phyloP scores from a whole-genome alignment of 2,113 vertebrate species.

The Ptilorrhoa leucosticta region DNA sequence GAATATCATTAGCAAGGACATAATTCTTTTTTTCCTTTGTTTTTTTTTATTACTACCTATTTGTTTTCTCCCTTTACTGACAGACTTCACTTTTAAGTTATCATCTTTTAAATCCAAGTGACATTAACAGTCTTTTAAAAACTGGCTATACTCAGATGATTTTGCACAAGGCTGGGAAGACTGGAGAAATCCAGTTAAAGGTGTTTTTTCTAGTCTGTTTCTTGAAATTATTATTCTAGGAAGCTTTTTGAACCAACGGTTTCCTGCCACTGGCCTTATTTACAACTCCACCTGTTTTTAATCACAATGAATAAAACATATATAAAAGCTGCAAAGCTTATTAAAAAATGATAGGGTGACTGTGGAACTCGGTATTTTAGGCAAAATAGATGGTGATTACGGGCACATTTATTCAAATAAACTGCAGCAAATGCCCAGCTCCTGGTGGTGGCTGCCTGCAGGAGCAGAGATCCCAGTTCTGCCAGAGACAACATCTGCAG shows the following conservation, averaged over 20 bases:
- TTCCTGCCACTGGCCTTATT: background rate
- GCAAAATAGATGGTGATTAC: background rate
- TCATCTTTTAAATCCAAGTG: background rate
- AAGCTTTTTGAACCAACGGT: background rate
- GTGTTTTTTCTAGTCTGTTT: background rate
- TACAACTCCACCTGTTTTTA: background rate
- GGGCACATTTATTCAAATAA: background rate
- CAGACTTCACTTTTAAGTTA: conserved; percentile 7
- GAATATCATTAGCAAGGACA: background rate
- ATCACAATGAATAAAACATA: background rate
- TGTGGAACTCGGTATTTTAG: background rate
- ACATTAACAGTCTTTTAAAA: background rate
- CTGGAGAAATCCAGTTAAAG: background rate
- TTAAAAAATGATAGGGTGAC: background rate
- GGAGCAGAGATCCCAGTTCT: background rate
- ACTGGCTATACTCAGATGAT: background rate
- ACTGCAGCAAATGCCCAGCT: background rate
- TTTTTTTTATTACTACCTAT: background rate
- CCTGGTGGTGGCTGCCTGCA: background rate
- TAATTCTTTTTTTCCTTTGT: background rate
- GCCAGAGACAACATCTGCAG: background rate
- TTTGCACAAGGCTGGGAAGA: background rate
- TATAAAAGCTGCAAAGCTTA: background rate
- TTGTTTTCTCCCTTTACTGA: conserved; percentile 13
- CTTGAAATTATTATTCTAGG: background rate